phyloP scores from a whole-genome alignment of 2,113 vertebrate genomes.

The Chunga burmeisteri region DNA sequence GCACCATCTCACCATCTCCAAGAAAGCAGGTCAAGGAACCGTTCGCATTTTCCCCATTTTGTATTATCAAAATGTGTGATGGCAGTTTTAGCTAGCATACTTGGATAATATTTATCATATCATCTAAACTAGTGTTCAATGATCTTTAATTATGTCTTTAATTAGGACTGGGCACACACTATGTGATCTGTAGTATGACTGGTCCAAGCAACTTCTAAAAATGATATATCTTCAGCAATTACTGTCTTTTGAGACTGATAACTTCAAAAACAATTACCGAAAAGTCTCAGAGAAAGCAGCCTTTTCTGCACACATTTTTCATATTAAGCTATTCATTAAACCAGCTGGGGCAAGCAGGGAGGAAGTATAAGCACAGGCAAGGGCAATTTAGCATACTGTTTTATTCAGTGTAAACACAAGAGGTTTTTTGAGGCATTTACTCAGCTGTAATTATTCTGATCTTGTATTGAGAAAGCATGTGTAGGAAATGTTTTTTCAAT shows the following conservation, averaged over 20 bases:
- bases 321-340: background rate
- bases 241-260: background rate
- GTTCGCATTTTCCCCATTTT: background rate
- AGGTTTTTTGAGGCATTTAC: background rate
- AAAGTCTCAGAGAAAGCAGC: background rate
- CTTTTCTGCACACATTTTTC: background rate
- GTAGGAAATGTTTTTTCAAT: conserved; percentile 26
- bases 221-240: background rate
- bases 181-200: background rate
- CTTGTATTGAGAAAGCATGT: conserved; percentile 18
- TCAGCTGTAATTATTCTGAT: conserved; percentile 42
- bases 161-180: background rate
- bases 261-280: background rate
- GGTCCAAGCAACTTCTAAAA: background rate
- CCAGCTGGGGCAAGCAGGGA: background rate
- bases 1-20: background rate
- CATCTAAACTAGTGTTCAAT: background rate
- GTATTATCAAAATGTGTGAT: background rate
- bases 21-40: background rate
- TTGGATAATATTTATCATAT: background rate
- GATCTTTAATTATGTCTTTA: background rate
- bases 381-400: conserved; percentile 16
- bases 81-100: background rate
- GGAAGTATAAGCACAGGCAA: background rate
- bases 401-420: background rate